A percentile compares a stretch with the other conserved stretches of the same genome.
phyloP scores from a whole-genome alignment of 1,140 invertebrate species.

The Meloidogyne exigua region DNA sequence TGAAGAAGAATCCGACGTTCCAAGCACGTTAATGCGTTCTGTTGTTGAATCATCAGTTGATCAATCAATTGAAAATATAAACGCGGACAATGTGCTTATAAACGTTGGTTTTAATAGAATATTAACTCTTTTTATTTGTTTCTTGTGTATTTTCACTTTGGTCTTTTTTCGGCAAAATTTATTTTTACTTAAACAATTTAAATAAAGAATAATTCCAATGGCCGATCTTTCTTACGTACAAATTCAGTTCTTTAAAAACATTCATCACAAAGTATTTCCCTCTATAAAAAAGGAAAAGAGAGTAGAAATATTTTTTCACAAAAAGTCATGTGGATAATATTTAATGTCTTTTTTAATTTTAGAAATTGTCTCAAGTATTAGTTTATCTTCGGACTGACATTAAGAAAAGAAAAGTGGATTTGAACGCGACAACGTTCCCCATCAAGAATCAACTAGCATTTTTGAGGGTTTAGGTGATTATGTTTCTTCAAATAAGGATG shows the following conservation, averaged over 20 bases:
- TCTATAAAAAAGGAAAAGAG: no score
- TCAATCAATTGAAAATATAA: conserved; percentile 62
- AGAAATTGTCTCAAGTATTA: conserved; percentile 93
- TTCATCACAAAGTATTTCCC: no score
- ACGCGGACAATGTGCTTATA: conserved; percentile 57
- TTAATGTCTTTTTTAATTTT: conserved; percentile 68
- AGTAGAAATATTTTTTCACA: no score
- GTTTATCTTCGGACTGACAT: conserved; percentile 76
- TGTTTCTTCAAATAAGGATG: conserved; percentile 67
- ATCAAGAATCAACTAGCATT: conserved; percentile 68
- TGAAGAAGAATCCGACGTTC: conserved; percentile 90
- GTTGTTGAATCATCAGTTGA: conserved; percentile 85
- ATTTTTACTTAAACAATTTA: no score
- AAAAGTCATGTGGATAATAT: no score
- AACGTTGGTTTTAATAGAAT: conserved; percentile 46
- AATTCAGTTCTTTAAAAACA: no score
- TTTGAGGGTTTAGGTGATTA: conserved; percentile 93
- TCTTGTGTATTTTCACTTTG: no score
- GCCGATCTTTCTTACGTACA: no score
- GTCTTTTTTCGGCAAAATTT: no score
- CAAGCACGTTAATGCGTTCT: conserved; percentile 88
- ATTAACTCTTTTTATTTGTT: no score
- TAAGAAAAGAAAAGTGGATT: conserved; percentile 52
- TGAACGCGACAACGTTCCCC: conserved; percentile 1
- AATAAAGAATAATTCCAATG: no score